Percentiles rank a stretch among this genome's conserved stretches.
Evolutionary conservation across 2,797 vertebrate species (phyloP).

Genomic region (Rousettus madagascariensis): DNA sequence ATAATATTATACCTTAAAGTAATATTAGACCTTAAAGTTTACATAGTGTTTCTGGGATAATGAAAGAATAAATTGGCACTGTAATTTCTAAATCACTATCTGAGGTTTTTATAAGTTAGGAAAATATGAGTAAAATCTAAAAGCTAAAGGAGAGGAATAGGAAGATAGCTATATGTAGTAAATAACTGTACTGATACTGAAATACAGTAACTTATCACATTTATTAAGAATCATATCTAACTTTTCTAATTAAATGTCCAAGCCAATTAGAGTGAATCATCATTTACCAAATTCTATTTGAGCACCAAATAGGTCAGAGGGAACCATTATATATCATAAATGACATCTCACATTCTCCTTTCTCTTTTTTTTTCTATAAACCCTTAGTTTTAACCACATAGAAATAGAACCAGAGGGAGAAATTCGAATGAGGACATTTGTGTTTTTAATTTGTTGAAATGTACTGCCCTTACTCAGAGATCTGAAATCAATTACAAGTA

Average conservation of each 20-base stretch:
- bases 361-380: constrained; percentile 11
- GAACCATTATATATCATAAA: constrained; percentile 84
- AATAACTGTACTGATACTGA: constrained; percentile 79
- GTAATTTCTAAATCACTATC: constrained; percentile 47
- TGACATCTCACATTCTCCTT: constrained; percentile 73
- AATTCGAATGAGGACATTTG: constrained; percentile 6
- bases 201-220: constrained; percentile 85
- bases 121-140: constrained; percentile 64
- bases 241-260: constrained; percentile 92
- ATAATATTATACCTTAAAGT: neutral
- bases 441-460: constrained; percentile 60
- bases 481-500: constrained; percentile 11
- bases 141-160: constrained; percentile 7
- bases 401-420: neutral
- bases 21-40: constrained; percentile 24
- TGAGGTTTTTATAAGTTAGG: constrained; percentile 40
- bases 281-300: constrained; percentile 83
- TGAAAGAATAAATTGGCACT: constrained; percentile 34
- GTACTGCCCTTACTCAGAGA: neutral
- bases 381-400: constrained; percentile 44
- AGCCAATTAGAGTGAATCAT: constrained; percentile 85
- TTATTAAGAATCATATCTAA: constrained; percentile 88
- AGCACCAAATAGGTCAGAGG: constrained; percentile 86
- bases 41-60: constrained; percentile 21
- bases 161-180: constrained; percentile 71